Conservation (phyloP, 2,888 invertebrate genomes). For the Rhimphoctona megacephalus region DNA sequence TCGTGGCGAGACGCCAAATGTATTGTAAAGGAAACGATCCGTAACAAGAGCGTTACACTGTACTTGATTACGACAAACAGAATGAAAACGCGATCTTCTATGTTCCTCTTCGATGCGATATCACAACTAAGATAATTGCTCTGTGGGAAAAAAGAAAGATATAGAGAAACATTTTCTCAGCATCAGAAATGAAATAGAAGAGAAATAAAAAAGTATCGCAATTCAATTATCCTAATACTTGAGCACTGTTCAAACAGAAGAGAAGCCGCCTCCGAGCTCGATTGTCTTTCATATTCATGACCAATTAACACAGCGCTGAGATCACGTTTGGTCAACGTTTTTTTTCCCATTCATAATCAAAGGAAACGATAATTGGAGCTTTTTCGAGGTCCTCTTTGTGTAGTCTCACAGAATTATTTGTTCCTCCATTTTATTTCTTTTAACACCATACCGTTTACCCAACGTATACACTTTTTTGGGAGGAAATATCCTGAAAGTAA, state of each 20-base stretch:
- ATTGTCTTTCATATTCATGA: slow-evolving; percentile 1
- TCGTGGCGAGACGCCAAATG: slow-evolving; percentile 57
- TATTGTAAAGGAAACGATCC: slow-evolving; percentile 49
- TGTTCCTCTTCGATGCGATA: slow-evolving; percentile 17
- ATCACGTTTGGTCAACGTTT: slow-evolving; percentile 2
- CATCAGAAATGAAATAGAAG: background rate
- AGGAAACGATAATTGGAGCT: slow-evolving; percentile 25
- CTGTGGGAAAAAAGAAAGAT: background rate
- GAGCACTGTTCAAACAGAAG: background rate
- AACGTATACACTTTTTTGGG: background rate
- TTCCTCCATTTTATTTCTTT: background rate
- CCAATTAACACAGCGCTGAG: background rate
- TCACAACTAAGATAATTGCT: slow-evolving; percentile 38
- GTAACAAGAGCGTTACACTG: slow-evolving; percentile 22
- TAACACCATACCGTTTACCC: background rate
- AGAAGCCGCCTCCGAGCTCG: background rate
- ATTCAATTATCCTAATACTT: background rate
- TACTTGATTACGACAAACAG: slow-evolving; percentile 7
- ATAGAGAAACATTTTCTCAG: background rate
- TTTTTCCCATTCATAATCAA: slow-evolving; percentile 6
- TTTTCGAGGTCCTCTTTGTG: slow-evolving; percentile 1
- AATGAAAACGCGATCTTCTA: background rate
- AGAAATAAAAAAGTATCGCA: slow-evolving; percentile 7
- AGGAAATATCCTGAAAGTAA: background rate
- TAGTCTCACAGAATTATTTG: background rate